Evolutionary conservation across 2,797 vertebrate species (phyloP), one percentile per base, ranked within the genome.

Genomic region (Arctocebus calabarensis): DNA sequence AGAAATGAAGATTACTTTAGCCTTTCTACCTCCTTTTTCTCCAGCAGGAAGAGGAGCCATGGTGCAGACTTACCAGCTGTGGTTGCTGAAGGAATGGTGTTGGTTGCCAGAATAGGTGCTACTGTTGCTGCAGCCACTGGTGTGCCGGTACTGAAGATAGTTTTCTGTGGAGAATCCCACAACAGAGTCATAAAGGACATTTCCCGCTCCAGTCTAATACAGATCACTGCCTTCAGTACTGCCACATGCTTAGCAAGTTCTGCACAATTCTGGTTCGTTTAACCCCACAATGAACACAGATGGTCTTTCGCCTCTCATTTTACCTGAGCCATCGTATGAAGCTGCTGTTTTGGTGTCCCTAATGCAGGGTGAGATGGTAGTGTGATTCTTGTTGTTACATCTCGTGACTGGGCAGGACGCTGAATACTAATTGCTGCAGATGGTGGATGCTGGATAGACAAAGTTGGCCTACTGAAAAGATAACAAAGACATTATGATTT

Each of bases 51-150:
- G 64, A 43, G 20, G 34, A 27, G 37, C n/a, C 75, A 64, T 29
- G 0, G 0, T 61, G n/a, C n/a, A 29, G 37, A 98, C 98, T 98
- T 98, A 99, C 99, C 99, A 88, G 99, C 99, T 77, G 99, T 99
- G 73, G 99, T 99, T 70, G 99, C 99, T 87, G 99, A 99, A 94
- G 99, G 99, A 96, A 99, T 99, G 29, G 99, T 99, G 98, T 99
- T 99, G 0, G 99, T 99, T 97, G 99, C 99, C 98, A 99, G 98
- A 97, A 99, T 99, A 48, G 99, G 99, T 84, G 99, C 99, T 97
- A 99, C 99, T 7, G 99, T 99, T 90, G 99, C 99, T 70, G 99
- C 99, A 93, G 99, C 99, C 81, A 99, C 99, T 25, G 99, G 99
- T 73, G 99, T 99, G 95, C 99, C 99, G 92, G 99, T 99, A 96